These are phyloP conservation scores for Campodea augens DNA, from an alignment of 1,140 invertebrate genomes.

Conservation along the genomic window DNA sequence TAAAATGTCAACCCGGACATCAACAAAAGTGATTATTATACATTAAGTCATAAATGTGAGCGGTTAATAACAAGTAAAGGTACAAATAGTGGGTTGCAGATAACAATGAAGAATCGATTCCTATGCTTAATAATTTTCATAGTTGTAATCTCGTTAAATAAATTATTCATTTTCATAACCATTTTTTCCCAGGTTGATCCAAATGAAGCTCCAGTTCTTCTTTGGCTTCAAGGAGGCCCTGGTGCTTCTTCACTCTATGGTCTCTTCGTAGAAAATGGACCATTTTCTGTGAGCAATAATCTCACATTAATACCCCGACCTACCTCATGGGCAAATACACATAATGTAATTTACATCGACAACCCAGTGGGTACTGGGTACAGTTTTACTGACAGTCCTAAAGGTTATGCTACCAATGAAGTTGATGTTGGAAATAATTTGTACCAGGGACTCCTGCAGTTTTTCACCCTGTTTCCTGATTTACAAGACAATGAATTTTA, in stretches of 20 bases:
- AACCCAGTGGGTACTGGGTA: constrained; percentile 67
- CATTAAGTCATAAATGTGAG: too few species aligned
- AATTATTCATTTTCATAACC: too few species aligned
- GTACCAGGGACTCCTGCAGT: constrained; percentile 42
- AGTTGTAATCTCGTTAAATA: too few species aligned
- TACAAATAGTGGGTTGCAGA: too few species aligned
- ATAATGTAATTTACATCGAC: constrained; percentile 65
- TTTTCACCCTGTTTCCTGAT: constrained; percentile 51
- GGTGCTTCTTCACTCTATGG: constrained; percentile 60
- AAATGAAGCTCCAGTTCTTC: constrained; percentile 41
- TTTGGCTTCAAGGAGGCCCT: constrained; percentile 67
- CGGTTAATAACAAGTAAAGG: too few species aligned
- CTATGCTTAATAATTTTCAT: too few species aligned
- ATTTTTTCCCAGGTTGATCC: constrained; percentile 11
- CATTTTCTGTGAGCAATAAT: constrained; percentile 39
- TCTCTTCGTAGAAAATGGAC: constrained; percentile 64
- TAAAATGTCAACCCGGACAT: too few species aligned
- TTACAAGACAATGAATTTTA: constrained; percentile 43
- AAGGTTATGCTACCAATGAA: constrained; percentile 41
- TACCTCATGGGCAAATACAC: constrained; percentile 50
- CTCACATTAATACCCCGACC: constrained; percentile 36
- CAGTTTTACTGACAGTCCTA: constrained; percentile 44
- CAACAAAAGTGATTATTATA: too few species aligned
- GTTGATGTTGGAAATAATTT: constrained; percentile 43
- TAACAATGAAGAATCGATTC: too few species aligned